A percentile compares a stretch with the other conserved stretches of the same genome.
phyloP scores from a whole-genome alignment of 2,113 vertebrate genomes.

The Pleuronectes platessa region DNA sequence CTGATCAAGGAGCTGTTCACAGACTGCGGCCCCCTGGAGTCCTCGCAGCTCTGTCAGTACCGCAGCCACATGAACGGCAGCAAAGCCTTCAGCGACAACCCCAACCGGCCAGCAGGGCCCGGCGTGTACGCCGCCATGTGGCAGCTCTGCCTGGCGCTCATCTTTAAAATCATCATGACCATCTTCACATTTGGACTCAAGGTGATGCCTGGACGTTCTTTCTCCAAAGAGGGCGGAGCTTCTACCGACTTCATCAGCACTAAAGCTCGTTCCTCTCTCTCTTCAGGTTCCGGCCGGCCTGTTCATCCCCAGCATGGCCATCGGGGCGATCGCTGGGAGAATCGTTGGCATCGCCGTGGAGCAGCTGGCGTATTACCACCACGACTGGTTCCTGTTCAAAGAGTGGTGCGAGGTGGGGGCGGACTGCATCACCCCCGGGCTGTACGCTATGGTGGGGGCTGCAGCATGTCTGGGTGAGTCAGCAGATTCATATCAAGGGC shows the following conservation, averaged over 20 bases:
- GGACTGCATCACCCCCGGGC: conserved; percentile 97
- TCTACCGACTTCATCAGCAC: not conserved
- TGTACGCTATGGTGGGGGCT: conserved; percentile 99
- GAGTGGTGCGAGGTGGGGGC: conserved; percentile 98
- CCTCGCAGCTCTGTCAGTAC: conserved; percentile 97
- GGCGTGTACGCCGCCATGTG: conserved; percentile 98
- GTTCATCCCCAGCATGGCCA: conserved; percentile 99
- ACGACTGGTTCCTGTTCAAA: conserved; percentile 98
- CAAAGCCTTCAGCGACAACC: conserved; percentile 89
- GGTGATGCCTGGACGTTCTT: conserved; percentile 77
- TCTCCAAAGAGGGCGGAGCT: not conserved
- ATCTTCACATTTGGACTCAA: conserved; percentile 99
- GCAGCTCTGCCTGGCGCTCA: conserved; percentile 95
- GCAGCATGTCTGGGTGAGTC: conserved; percentile 94
- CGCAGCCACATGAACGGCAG: conserved; percentile 95
- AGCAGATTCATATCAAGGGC: not conserved
- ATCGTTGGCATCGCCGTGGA: conserved; percentile 98
- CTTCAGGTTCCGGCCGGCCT: conserved; percentile 92
- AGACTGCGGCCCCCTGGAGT: conserved; percentile 95
- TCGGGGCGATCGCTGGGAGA: conserved; percentile 95
- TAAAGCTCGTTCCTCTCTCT: not conserved
- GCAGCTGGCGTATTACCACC: conserved; percentile 96
- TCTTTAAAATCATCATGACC: conserved; percentile 99
- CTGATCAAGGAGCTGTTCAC: conserved; percentile 98
- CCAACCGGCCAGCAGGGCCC: conserved; percentile 91